A percentile compares a stretch with the other conserved stretches of the same genome.
Conservation (phyloP, 2,888 invertebrate genomes). For the Oligia latruncula region DNA sequence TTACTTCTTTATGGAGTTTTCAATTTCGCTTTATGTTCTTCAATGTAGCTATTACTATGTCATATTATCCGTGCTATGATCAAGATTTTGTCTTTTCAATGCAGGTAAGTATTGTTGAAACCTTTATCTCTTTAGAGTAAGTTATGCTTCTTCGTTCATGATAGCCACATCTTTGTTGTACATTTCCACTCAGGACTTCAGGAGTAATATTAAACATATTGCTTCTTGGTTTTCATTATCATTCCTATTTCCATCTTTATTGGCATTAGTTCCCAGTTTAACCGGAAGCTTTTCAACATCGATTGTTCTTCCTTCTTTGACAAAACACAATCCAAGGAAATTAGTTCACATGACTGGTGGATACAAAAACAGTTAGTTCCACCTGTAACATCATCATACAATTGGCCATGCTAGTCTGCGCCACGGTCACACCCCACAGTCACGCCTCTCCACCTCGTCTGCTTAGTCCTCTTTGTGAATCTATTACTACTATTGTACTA, state of each 20-base stretch:
- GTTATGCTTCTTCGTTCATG: not conserved
- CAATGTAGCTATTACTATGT: no score
- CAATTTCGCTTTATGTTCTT: not conserved
- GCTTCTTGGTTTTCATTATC: not conserved
- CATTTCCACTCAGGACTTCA: not conserved
- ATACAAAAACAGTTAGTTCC: slow-evolving; percentile 57
- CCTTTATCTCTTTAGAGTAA: no score
- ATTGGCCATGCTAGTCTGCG: slow-evolving; percentile 49
- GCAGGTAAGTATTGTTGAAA: no score
- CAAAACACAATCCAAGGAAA: slow-evolving; percentile 54
- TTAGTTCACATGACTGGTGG: slow-evolving; percentile 46
- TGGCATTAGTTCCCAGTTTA: not conserved
- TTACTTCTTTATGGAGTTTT: not conserved
- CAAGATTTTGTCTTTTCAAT: no score
- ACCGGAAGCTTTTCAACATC: slow-evolving; percentile 21
- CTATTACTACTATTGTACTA: slow-evolving; percentile 57
- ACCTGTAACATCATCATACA: slow-evolving; percentile 50
- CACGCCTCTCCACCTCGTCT: slow-evolving; percentile 27
- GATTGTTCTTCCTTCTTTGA: slow-evolving; percentile 18
- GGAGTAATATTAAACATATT: not conserved
- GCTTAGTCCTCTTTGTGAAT: slow-evolving; percentile 33
- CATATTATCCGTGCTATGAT: no score
- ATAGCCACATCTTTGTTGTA: not conserved
- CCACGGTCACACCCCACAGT: slow-evolving; percentile 23
- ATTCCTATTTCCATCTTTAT: not conserved